A percentile compares a stretch with the other conserved stretches of the same genome.
phyloP scores from a whole-genome alignment of 2,113 vertebrate species.

The Hucho hucho region DNA sequence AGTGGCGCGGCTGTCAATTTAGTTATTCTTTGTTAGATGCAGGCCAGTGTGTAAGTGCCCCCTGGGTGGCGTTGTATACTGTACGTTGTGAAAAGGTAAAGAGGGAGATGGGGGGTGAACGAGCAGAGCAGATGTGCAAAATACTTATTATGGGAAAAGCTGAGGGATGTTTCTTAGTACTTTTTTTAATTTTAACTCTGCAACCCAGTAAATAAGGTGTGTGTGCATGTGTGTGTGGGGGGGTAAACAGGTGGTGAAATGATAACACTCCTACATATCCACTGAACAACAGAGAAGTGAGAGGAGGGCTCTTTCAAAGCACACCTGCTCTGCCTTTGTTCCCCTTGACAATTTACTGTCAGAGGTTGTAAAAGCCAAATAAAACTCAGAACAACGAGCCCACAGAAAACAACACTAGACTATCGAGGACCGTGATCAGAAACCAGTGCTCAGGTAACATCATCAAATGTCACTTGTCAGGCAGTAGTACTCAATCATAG shows the following conservation, averaged over 20 bases:
- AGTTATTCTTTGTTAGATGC: background rate
- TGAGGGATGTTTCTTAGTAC: background rate
- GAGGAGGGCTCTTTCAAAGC: background rate
- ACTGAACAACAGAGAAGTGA: slow-evolving; percentile 6
- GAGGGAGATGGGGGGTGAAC: background rate
- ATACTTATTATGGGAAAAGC: background rate
- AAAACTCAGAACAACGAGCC: too few relatives aligned
- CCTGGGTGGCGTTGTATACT: background rate
- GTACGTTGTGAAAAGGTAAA: slow-evolving; percentile 29
- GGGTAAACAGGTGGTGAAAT: slow-evolving; percentile 28
- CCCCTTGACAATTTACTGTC: background rate
- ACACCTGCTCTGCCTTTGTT: background rate
- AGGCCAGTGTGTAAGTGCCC: background rate
- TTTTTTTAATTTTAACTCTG: background rate
- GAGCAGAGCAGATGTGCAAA: background rate
- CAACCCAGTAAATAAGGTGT: background rate
- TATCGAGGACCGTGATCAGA: too few relatives aligned
- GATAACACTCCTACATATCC: slow-evolving; percentile 27
- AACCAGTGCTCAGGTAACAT: too few relatives aligned
- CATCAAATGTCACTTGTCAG: too few relatives aligned
- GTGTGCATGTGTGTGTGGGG: slow-evolving; percentile 9
- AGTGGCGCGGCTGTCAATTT: slow-evolving; percentile 1
- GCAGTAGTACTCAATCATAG: too few relatives aligned
- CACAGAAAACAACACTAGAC: too few relatives aligned
- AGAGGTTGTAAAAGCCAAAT: background rate